Percentiles rank a stretch among this genome's conserved stretches.
Evolutionary conservation across 2,113 vertebrate species (phyloP).

Genomic region (Nannobrachium achirus): DNA sequence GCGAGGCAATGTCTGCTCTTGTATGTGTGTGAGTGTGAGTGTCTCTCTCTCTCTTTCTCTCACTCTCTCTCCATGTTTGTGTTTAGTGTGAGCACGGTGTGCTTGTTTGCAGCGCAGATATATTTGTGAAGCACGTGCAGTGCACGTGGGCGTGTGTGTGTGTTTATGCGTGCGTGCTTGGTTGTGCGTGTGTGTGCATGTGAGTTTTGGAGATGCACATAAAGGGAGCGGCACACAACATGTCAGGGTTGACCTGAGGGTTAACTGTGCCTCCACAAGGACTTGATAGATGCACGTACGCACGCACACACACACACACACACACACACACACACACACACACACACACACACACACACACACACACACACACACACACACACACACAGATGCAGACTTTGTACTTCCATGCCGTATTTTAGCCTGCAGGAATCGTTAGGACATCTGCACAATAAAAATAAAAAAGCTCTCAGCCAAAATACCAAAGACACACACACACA

Average conservation of each 20-base stretch:
- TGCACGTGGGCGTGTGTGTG: not conserved
- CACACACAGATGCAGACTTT: conserved; percentile 11
- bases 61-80: not conserved
- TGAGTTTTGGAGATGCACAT: conserved; percentile 10
- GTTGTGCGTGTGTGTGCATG: not conserved
- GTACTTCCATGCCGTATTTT: conserved; percentile 36
- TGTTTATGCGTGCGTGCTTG: conserved; percentile 14
- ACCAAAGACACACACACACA: conserved; percentile 54
- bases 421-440: conserved; percentile 55
- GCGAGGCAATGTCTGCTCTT: conserved; percentile 26
- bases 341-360: conserved; percentile 8
- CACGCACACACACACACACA: conserved; percentile 1
- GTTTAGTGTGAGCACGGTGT: not conserved
- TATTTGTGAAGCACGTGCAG: conserved; percentile 12
- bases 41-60: not conserved
- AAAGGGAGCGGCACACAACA: conserved; percentile 2
- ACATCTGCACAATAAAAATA: conserved; percentile 67
- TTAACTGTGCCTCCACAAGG: conserved; percentile 6
- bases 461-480: conserved; percentile 47
- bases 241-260: conserved; percentile 7
- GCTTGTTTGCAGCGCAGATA: conserved; percentile 23
- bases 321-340: conserved; percentile 3
- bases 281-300: conserved; percentile 15
- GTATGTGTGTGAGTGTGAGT: conserved; percentile 19
- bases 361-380: conserved; percentile 6